phyloP scores from a whole-genome alignment of 2,888 invertebrate species.

The Teleiodes luculella region DNA sequence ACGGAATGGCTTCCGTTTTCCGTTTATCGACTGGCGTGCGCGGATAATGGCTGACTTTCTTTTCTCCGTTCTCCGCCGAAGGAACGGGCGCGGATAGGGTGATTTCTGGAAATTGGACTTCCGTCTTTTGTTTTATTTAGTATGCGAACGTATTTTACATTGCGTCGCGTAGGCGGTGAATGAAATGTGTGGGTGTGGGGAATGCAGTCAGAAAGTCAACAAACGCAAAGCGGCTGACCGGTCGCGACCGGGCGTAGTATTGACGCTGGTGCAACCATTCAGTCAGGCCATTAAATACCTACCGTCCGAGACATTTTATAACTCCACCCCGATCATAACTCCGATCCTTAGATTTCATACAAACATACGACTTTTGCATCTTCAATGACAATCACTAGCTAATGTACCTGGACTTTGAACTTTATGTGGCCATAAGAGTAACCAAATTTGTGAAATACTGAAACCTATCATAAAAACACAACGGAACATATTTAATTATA shows the following conservation, averaged over 20 bases:
- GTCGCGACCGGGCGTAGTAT: conserved; percentile 28
- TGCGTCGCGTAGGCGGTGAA: conserved; percentile 47
- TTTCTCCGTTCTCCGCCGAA: conserved; percentile 48
- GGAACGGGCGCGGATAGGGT: conserved; percentile 25
- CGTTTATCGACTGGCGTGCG: conserved; percentile 76
- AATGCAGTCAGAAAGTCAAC: conserved; percentile 49
- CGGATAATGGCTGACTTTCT: conserved; percentile 75
- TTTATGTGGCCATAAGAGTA: too few species aligned
- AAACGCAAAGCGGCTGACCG: conserved; percentile 29
- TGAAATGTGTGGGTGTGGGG: conserved; percentile 50
- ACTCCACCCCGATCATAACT: too few species aligned
- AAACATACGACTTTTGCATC: too few species aligned
- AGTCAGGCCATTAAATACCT: background rate
- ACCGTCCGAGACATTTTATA: background rate
- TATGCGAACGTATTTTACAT: conserved; percentile 31
- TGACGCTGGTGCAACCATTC: background rate
- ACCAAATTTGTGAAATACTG: too few species aligned
- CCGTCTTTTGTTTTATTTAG: background rate
- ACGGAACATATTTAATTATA: too few species aligned
- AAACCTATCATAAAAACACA: too few species aligned
- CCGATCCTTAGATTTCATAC: too few species aligned
- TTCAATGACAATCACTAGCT: too few species aligned
- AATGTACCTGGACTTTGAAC: too few species aligned
- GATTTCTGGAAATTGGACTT: background rate
- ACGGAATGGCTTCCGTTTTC: conserved; percentile 74